Evolutionary conservation across 2,113 vertebrate genomes (phyloP), one percentile per base, ranked within the genome.

Genomic region (Mugil cephalus): DNA sequence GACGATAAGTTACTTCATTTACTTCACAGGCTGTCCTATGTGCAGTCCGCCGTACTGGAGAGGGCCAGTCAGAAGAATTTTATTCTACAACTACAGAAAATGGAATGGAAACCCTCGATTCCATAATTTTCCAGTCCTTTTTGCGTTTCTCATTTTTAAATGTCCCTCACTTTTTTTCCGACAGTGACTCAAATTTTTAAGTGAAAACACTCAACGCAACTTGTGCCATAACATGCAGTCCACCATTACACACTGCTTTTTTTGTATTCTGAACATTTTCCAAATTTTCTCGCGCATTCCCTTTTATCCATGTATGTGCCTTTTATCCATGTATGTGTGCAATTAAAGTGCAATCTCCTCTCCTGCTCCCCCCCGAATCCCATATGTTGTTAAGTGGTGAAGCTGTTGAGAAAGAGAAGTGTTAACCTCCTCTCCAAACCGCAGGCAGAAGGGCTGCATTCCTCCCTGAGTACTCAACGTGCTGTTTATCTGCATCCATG

Each of bases 401-500:
- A 84, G 88, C 89, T 88, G 82, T 92, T 92, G 86, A 88, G 87
- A 90, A 87, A 89, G 85, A 89, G 87, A 90, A 91, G 91, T 92
- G 90, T 89, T 91, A 89, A 90, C 88, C 91, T 93, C 84, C 76
- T 80, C 88, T 89, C 89, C 84, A 91, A 91, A 93, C 91, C 92
- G 35, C 91, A 92, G 87, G 87, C 89, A 91, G 87, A 91, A 88
- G 88, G 85, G 74, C 84, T 86, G 85, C 92, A 93, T 93, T 94
- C 91, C 91, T 92, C 86, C 77, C 82, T 9, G 66, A 88, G 81
- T 89, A 91, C 92, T 91, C 91, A 86, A 86, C 85, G 89, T 86
- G 85, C 75, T 92, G 91, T 93, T 94, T 92, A 91, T 93, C 91
- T 89, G 90, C 91, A 91, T 93, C 91, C 82, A 77, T 83, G 79